Conservation (phyloP, 2,113 vertebrate species). For the Scalopus aquaticus region DNA sequence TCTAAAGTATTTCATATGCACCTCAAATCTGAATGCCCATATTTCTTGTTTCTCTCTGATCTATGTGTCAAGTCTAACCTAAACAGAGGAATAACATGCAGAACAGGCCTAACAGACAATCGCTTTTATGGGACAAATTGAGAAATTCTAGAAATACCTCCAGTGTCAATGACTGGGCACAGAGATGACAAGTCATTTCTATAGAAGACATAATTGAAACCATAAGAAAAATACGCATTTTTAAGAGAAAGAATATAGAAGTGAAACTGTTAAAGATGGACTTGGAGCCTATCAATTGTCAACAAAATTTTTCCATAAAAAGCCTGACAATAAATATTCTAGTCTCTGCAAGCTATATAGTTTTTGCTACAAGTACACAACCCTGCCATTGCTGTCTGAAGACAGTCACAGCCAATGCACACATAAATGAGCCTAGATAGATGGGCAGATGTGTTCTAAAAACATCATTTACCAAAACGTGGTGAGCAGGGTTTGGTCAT, state of each 20-base stretch:
- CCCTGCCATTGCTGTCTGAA: background rate
- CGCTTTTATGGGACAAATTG: background rate
- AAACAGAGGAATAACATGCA: background rate
- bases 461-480: background rate
- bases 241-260: background rate
- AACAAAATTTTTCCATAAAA: background rate
- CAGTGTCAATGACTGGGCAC: background rate
- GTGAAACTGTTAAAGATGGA: background rate
- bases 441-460: background rate
- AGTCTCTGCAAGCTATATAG: background rate
- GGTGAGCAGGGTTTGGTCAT: background rate
- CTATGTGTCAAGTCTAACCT: background rate
- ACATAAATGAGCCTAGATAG: background rate
- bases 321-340: background rate
- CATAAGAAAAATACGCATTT: background rate
- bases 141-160: slow-evolving; percentile 5
- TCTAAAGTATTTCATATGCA: background rate
- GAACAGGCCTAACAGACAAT: background rate
- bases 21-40: background rate
- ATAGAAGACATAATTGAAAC: background rate
- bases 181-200: background rate
- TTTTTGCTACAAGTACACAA: background rate
- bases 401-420: background rate
- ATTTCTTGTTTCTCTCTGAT: slow-evolving; percentile 7
- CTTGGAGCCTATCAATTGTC: background rate